Percentiles rank a stretch among this genome's conserved stretches.
Conservation (phyloP, 2,113 vertebrate genomes). For the Burhinus oedicnemus region DNA sequence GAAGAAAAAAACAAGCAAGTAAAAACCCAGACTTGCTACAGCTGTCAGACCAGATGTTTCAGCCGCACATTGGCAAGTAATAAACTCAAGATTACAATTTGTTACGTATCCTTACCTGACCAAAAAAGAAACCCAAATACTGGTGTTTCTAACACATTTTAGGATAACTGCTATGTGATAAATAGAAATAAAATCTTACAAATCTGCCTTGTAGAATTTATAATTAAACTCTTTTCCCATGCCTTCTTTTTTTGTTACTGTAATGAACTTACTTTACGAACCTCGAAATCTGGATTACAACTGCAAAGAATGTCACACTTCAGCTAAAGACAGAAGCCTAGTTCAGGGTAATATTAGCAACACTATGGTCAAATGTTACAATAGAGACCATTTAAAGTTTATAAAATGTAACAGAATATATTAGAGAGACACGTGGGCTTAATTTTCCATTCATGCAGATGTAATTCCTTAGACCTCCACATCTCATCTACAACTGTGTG, state of each 20-base stretch:
- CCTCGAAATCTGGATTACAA: not conserved
- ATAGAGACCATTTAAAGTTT: slow-evolving; percentile 31
- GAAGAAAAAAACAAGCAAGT: not conserved
- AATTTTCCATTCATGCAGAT: slow-evolving; percentile 21
- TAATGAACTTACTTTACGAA: slow-evolving; percentile 10
- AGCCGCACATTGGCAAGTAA: not conserved
- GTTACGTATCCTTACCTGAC: not conserved
- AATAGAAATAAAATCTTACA: not conserved
- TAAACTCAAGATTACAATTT: not conserved
- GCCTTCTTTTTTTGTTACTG: not conserved
- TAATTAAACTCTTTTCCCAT: not conserved
- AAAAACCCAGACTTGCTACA: not conserved
- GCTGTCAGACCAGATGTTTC: slow-evolving; percentile 11
- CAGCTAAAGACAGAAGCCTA: slow-evolving; percentile 5
- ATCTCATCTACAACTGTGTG: not conserved
- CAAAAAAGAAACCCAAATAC: not conserved
- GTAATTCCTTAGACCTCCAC: not conserved
- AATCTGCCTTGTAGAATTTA: not conserved
- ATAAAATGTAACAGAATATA: slow-evolving; percentile 50
- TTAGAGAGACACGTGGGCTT: slow-evolving; percentile 33
- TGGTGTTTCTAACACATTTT: not conserved
- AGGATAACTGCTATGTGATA: not conserved
- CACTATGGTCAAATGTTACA: slow-evolving; percentile 5
- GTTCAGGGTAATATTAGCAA: slow-evolving; percentile 42
- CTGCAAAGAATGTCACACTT: slow-evolving; percentile 37